Base-by-base conservation (phyloP, 2,797 vertebrate species). In the Synanceia verrucosa region DNA sequence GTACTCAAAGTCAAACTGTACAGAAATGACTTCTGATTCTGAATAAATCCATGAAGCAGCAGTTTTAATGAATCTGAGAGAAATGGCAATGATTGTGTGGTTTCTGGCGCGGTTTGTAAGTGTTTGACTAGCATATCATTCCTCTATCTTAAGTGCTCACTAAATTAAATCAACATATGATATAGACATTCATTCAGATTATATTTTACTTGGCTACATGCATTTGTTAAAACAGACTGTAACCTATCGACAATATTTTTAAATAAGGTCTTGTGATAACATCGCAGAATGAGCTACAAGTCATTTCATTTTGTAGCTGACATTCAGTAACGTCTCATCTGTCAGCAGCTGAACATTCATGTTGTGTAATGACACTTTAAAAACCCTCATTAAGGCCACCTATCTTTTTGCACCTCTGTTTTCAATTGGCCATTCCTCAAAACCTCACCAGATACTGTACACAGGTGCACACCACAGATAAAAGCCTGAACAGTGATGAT, bases 401-500 rank as follows among this genome's bases (percentile, higher is more conserved):
- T 69, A 77, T 72, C 70, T 79, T 74, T 76, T 86, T 68, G 79
- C 72, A 63, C 52, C 24, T 9, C 34, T 70, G 79, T 79, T 86
- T 88, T 73, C 80, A 75, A 24, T 39, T 68, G 71, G 68, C 80
- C 81, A 91, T 91, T 91, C 85, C 83, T 82, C 44, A 41, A 63
- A 81, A 64, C 41, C 74, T 63, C 21, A 67, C 9, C 56, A 79
- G 83, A 81, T 76, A 78, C 79, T 47, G 29, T 61, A 51, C 85
- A 80, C 88, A 89, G 91, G 88, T 91, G 89, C 83, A 73, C 69
- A 1, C 5, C 1, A 4, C 65, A 86, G 82, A 82, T 84, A 85
- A 82, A 83, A 70, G 70, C 64, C 46, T 48, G 34, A 3, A 29
- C 69, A 6, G 43, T 6, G 69, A 83, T 68, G 66, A 84, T 78